Evolutionary conservation across 2,113 vertebrate species (phyloP), one percentile per base, ranked within the genome.

Genomic region (Mellivora capensis): DNA sequence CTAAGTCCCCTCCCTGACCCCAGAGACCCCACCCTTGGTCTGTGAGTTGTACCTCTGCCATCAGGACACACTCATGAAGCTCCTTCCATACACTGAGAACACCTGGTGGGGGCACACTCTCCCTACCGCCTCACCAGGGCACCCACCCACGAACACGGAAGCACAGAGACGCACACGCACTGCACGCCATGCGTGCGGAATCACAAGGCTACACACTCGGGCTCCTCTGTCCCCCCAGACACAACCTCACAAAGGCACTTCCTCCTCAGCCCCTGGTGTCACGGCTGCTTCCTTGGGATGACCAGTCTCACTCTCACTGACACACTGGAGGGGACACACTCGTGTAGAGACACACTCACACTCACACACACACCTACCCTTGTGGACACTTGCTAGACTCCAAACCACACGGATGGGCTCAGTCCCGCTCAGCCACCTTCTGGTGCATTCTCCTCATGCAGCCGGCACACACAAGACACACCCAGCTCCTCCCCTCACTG

Each of bases 101-200:
- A 4, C 1, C 49, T 10, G 27, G 34, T 4, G 6, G 15, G 18
- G 20, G 6, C 25, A 37, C 6, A 14, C 44, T 27, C 10, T 12
- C 25, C 18, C 47, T 2, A 15, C 8, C 2, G 31, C 64, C 49
- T 42, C 59, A 7, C 47, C 54, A 21, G 23, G 47, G 31, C 31
- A 27, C 67, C 31, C 12, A 27, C 42, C 21, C n/a, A 52, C 37
- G 25, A 1, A 4, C 15, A 8, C 6, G 12, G 59, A 44, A 37
- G 87, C 21, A 52, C 9, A 64, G 76, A 42, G 29, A 37, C 18
- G 62, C 49, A 64, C 37, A 31, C 27, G 8, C 34, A 14, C 7
- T 15, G 23, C 71, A 79, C 52, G 6, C 52, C 39, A 31, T n/a
- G n/a, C n/a, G n/a, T n/a, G 29, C 21, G 23, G 42, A 84, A 25